Conservation (phyloP, 2,113 vertebrate genomes). For the Lamprotornis superbus region DNA sequence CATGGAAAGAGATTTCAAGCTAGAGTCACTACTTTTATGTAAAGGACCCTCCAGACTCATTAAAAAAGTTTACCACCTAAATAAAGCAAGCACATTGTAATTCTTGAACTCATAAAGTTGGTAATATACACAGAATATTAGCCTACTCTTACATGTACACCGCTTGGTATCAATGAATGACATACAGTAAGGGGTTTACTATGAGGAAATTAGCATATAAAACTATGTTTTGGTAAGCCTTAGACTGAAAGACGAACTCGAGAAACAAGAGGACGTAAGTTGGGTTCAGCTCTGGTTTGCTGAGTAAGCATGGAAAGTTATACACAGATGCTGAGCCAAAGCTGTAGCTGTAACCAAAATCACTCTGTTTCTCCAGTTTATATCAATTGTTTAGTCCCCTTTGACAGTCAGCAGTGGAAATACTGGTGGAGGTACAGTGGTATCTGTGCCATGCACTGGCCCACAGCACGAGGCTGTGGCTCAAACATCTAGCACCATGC, state of each 20-base stretch:
- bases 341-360: neutral
- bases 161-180: neutral
- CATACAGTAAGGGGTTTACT: constrained; percentile 22
- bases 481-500: neutral
- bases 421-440: neutral
- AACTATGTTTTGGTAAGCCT: constrained; percentile 25
- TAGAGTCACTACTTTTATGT: constrained; percentile 64
- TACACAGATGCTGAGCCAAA: neutral
- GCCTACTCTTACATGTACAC: neutral
- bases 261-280: neutral
- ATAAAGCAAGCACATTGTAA: constrained; percentile 61
- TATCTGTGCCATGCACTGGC: neutral
- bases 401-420: accelerated
- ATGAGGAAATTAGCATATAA: constrained; percentile 50
- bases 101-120: constrained; percentile 53
- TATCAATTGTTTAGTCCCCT: neutral
- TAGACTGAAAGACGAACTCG: accelerated
- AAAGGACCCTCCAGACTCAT: constrained; percentile 60
- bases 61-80: constrained; percentile 68
- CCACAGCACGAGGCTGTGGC: neutral
- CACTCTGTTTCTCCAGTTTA: neutral
- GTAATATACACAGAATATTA: constrained; percentile 36
- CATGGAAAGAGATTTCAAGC: constrained; percentile 47
- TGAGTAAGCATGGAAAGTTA: neutral
- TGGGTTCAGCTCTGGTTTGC: neutral